Evolutionary conservation across 2,113 vertebrate genomes (phyloP).

Genomic region (Ptychochromis oligacanthus): DNA sequence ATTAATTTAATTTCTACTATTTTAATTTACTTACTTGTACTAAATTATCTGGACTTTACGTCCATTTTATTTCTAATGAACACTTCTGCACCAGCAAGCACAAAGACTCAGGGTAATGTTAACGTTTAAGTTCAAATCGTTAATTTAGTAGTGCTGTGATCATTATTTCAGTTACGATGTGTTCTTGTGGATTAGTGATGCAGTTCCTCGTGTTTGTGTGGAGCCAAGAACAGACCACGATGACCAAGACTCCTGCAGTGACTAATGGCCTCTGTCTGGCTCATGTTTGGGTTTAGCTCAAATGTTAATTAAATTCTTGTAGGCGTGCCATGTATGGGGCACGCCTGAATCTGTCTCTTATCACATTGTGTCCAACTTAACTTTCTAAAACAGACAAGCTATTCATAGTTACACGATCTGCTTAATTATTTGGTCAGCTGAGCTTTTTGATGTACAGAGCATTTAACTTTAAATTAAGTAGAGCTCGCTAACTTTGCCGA

Average conservation of each 20-base stretch:
- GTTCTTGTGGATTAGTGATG: neutral
- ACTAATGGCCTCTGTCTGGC: neutral
- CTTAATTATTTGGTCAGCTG: neutral
- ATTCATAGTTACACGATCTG: accelerated
- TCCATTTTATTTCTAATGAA: too few species aligned
- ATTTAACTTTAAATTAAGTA: too few species aligned
- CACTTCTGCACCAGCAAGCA: neutral
- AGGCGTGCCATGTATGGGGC: too few species aligned
- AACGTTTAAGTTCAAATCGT: accelerated
- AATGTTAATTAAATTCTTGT: too few species aligned
- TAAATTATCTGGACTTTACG: too few species aligned
- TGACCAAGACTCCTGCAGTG: too few species aligned
- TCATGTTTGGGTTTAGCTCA: neutral
- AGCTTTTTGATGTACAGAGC: too few species aligned
- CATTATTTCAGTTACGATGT: neutral
- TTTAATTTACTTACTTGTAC: neutral
- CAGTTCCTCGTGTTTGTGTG: neutral
- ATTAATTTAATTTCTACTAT: accelerated
- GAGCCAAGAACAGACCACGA: neutral
- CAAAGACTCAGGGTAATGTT: neutral
- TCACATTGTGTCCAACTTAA: too few species aligned
- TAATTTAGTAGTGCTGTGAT: neutral
- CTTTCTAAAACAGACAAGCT: neutral
- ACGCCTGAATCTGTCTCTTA: too few species aligned
- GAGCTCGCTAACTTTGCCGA: too few species aligned